Base-by-base conservation (phyloP, 53 echinoderm and acorn worm species). In the Antedon mediterranea region DNA sequence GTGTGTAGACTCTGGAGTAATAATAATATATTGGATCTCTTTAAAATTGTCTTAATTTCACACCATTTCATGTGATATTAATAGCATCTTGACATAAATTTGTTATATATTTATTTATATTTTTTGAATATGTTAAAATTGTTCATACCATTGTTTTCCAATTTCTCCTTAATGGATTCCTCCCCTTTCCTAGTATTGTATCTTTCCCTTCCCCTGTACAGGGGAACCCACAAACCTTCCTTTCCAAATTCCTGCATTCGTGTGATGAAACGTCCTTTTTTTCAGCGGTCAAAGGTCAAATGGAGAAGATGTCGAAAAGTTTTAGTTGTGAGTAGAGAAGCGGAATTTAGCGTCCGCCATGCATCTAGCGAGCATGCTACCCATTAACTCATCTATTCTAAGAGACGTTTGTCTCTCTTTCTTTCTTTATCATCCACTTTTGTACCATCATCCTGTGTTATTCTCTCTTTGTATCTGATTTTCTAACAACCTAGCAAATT, bases 241-340 rank as follows among this genome's bases (percentile, higher is more conserved):
- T 2, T 11, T 57, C 7, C 57, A 6, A 57, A 15, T 8, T 23
- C 57, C 23, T 57, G 57, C 57, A 57, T 57, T 57, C 23, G 57
- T 57, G 57, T 57, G 57, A 57, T 57, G 57, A 26, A 57, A 57
- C 57, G 23, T 57, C 9, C 57, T 57, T 57, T 57, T 57, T 57
- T 57, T 57, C 57, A 57, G 57, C 57, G 57, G 57, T 57, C 15
- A 57, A 57, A 57, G 57, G 57, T 2, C 57, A 57, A 57, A 57
- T 57, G 57, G 57, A 57, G 57, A 57, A 57, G 57, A 57, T 57
- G 57, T 57, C 57, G 57, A 57, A 57, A 57, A 57, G 57, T 57
- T 57, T 57, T 57, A 57, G 57, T 57, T 57, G 57, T 57, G 57
- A 57, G 57, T 57, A 57, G 57, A 57, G 57, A 57, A 57, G 57